phyloP scores from a whole-genome alignment of 2,888 invertebrate species.

The Eulithis testata region DNA sequence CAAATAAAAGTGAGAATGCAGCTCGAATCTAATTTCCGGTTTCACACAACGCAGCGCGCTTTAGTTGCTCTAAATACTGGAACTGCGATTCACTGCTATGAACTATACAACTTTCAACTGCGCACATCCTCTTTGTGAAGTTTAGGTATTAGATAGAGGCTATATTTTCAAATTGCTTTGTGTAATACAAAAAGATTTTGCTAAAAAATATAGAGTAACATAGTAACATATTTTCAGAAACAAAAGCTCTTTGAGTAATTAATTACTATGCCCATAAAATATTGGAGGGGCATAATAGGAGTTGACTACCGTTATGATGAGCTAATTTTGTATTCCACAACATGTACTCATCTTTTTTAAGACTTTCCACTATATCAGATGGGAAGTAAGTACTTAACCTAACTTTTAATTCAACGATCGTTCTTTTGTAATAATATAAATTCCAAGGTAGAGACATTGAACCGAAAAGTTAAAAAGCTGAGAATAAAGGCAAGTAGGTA shows the following conservation, averaged over 20 bases:
- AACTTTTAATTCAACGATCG: conserved; percentile 14
- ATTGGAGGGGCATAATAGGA: too few relatives aligned
- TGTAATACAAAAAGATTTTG: not conserved
- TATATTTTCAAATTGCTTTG: conserved; percentile 15
- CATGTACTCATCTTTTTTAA: not conserved
- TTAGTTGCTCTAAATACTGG: conserved; percentile 47
- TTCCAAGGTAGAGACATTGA: conserved; percentile 15
- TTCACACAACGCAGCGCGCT: conserved; percentile 48
- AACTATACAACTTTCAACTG: conserved; percentile 22
- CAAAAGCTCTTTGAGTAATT: too few relatives aligned
- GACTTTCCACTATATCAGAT: too few relatives aligned
- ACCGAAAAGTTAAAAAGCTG: conserved; percentile 7
- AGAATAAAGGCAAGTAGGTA: not conserved
- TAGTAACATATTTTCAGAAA: not conserved
- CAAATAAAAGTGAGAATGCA: conserved; percentile 34
- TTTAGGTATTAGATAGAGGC: conserved; percentile 21
- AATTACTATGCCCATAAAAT: too few relatives aligned
- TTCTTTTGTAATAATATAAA: conserved; percentile 11
- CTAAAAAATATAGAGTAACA: not conserved
- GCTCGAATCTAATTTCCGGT: conserved; percentile 55
- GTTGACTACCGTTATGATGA: too few relatives aligned
- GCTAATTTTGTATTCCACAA: too few relatives aligned
- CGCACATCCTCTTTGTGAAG: conserved; percentile 13
- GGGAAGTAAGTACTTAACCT: too few relatives aligned
- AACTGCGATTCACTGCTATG: conserved; percentile 32